Base-by-base conservation (phyloP, 2,888 invertebrate genomes). In the Andrena bicolor region DNA sequence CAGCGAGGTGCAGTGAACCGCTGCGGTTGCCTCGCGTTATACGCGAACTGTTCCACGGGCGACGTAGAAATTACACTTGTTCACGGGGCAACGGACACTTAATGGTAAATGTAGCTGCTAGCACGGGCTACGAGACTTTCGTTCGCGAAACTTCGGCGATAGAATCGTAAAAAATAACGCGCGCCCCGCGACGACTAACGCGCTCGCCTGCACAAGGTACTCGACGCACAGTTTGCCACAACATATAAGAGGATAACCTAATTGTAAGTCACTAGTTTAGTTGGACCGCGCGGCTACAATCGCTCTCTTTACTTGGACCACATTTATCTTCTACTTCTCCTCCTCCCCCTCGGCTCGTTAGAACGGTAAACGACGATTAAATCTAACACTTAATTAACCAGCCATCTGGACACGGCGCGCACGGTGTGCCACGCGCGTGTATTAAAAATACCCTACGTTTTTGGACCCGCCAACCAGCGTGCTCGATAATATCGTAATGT, bases 381-480 rank as follows among this genome's bases (percentile, higher is more conserved):
- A 56, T 41, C 77, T 86, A 79, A 56, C 58, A 51, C 74, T 83
- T 86, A 85, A 85, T 82, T 85, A 84, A 32, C 69, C 77, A 80
- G 53, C 80, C 82, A 74, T 71, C 66, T 74, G 60, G 76, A 68
- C 68, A 64, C 69, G 72, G 48, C 28, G 58, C 65, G 23, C 53
- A 75, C 49, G 75, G 72, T 75, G 74, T 56, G 68, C 60, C 68
- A 60, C 35, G 41, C 61, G 56, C 65, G 71, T 74, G 76, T 87
- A 89, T 90, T 90, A 92, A 91, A 89, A 91, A 92, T 93, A 92
- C 90, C 88, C 93, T 93, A 93, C 93, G 91, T 93, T 92, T 91
- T 94, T 94, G 94, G 94, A 93, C 94, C 93, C 94, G 91, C 92
- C 92, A 94, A 94, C 93, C 93, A 94, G 93, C 93, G 89, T 92